Percentiles rank a stretch among this genome's conserved stretches.
phyloP scores from a whole-genome alignment of 2,113 vertebrate genomes.

The Brachyhypopomus occidentalis region DNA sequence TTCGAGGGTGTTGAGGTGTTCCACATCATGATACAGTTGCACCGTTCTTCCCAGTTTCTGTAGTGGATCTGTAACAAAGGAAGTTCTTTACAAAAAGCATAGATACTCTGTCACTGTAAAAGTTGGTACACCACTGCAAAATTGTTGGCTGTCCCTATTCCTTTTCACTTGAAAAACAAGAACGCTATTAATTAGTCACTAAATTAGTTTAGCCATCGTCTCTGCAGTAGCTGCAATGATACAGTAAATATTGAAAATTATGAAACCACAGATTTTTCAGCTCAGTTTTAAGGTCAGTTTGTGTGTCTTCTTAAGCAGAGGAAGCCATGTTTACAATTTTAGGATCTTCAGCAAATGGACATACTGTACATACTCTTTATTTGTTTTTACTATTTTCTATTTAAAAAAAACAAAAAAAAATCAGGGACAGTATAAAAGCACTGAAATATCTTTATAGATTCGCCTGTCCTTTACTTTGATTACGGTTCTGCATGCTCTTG shows the following conservation, averaged over 20 bases:
- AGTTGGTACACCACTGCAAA: neutral
- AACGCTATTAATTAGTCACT: neutral
- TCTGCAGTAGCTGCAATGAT: slow-evolving; percentile 3
- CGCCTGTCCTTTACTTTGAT: too few species aligned
- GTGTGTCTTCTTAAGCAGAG: neutral
- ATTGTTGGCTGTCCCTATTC: neutral
- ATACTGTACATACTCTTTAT: neutral
- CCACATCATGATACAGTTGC: neutral
- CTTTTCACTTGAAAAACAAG: neutral
- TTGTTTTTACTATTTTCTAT: too few species aligned
- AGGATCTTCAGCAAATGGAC: neutral
- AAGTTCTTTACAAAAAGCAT: neutral
- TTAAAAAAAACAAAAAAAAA: too few species aligned
- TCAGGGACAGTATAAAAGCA: too few species aligned
- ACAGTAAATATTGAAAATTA: slow-evolving; percentile 24
- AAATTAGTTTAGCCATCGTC: slow-evolving; percentile 13
- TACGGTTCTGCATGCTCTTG: too few species aligned
- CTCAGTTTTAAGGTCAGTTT: neutral
- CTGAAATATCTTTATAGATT: too few species aligned
- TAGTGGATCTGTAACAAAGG: neutral
- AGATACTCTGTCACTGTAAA: neutral
- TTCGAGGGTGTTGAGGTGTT: neutral
- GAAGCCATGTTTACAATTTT: neutral
- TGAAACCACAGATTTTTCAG: neutral
- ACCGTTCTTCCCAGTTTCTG: too few species aligned